phyloP scores from a whole-genome alignment of 1,140 invertebrate genomes.

The Octopus bimaculoides region DNA sequence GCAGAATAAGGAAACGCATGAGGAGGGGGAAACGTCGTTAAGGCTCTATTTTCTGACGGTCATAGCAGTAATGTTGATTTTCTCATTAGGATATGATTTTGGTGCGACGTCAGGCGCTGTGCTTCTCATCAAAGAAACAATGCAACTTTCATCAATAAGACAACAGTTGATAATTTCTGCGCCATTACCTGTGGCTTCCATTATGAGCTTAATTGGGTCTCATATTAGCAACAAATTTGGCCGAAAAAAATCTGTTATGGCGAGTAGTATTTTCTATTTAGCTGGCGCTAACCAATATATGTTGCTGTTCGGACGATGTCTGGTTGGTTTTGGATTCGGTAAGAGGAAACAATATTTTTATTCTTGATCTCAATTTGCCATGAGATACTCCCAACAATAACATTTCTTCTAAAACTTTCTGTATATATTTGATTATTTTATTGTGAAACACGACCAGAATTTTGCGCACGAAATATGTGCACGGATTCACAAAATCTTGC shows the following conservation, averaged over 20 bases:
- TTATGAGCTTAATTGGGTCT: conserved; percentile 45
- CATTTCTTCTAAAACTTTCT: too few species aligned
- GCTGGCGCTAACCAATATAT: conserved; percentile 27
- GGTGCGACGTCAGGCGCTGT: conserved; percentile 68
- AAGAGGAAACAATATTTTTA: conserved; percentile 16
- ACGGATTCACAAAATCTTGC: too few species aligned
- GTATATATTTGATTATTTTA: too few species aligned
- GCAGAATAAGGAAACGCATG: too few species aligned
- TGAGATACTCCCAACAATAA: too few species aligned
- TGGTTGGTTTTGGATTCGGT: conserved; percentile 52
- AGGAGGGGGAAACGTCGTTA: too few species aligned
- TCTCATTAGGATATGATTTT: conserved; percentile 71
- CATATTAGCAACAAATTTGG: conserved; percentile 38
- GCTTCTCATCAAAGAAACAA: conserved; percentile 57
- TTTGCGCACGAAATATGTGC: too few species aligned
- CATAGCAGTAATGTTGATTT: conserved; percentile 45
- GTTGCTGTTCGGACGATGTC: conserved; percentile 41
- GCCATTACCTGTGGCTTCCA: conserved; percentile 46
- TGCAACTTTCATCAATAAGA: conserved; percentile 40
- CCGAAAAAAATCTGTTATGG: conserved; percentile 41
- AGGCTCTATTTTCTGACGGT: too few species aligned
- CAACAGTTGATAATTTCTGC: conserved; percentile 43
- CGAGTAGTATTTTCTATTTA: conserved; percentile 28
- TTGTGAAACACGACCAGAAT: too few species aligned
- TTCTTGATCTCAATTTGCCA: background rate